A percentile compares a stretch with the other conserved stretches of the same genome.
phyloP scores from a whole-genome alignment of 2,888 invertebrate genomes.

The Eristalinus aeneus region DNA sequence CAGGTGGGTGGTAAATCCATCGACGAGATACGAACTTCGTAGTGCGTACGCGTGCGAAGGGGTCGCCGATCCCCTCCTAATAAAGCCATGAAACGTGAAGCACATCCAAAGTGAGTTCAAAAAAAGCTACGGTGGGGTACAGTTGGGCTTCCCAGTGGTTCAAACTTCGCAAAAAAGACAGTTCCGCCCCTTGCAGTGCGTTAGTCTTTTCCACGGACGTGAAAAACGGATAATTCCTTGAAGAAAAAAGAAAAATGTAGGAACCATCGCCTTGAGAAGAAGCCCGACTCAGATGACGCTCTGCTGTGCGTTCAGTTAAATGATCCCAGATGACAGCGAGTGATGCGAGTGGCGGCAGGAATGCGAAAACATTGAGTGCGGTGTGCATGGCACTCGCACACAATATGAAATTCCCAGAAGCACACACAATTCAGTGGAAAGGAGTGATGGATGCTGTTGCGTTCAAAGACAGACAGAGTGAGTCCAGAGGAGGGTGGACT shows the following conservation, averaged over 20 bases:
- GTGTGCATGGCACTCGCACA: slow-evolving; percentile 11
- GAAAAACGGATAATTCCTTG: not conserved
- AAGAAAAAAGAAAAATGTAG: not conserved
- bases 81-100: slow-evolving; percentile 21
- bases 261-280: slow-evolving; percentile 10
- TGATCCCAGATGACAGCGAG: slow-evolving; percentile 47
- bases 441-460: slow-evolving; percentile 26
- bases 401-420: slow-evolving; percentile 29
- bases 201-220: slow-evolving; percentile 22
- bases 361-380: slow-evolving; percentile 39
- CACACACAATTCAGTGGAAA: slow-evolving; percentile 10
- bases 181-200: slow-evolving; percentile 7
- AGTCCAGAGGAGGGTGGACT: not conserved
- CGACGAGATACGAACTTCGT: not conserved
- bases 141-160: not conserved
- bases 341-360: slow-evolving; percentile 16
- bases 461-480: not conserved
- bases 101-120: slow-evolving; percentile 24
- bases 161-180: slow-evolving; percentile 29
- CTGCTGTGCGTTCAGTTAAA: slow-evolving; percentile 53
- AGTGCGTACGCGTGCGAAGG: slow-evolving; percentile 4
- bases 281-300: slow-evolving; percentile 9
- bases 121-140: not conserved
- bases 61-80: not conserved
- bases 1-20: not conserved